Evolutionary conservation across 2,113 vertebrate genomes (phyloP).

Genomic region (Neolamprologus ventralis): DNA sequence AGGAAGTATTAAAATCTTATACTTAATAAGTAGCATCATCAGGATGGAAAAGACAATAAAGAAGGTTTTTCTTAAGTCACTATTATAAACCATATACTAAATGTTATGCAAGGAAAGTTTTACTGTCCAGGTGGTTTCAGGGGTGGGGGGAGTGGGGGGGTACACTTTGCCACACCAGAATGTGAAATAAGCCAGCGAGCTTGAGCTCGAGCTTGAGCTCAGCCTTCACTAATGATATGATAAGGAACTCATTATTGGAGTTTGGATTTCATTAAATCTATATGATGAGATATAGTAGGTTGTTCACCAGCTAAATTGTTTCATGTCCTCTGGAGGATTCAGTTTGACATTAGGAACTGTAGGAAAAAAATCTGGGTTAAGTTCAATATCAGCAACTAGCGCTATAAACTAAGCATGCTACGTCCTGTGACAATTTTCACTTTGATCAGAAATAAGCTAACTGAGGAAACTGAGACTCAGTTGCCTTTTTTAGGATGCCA

Average conservation of each 20-base stretch:
- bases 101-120: not conserved
- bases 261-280: not conserved
- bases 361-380: not conserved
- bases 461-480: not conserved
- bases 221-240: not conserved
- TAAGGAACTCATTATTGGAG: not conserved
- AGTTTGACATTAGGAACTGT: not conserved
- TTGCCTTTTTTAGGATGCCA: not conserved
- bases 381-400: not conserved
- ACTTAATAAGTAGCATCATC: not conserved
- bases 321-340: not conserved
- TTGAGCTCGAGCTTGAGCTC: not conserved
- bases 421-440: not conserved
- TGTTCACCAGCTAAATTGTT: not conserved
- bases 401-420: not conserved
- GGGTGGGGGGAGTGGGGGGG: not conserved
- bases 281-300: not conserved
- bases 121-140: not conserved
- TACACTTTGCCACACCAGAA: not conserved
- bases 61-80: not conserved
- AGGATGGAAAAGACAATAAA: not conserved
- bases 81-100: not conserved
- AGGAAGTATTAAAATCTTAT: not conserved
- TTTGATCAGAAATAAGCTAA: not conserved
- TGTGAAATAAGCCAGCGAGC: not conserved